Conservation (phyloP, 2,888 invertebrate genomes). For the Acanthopleura granulata region DNA sequence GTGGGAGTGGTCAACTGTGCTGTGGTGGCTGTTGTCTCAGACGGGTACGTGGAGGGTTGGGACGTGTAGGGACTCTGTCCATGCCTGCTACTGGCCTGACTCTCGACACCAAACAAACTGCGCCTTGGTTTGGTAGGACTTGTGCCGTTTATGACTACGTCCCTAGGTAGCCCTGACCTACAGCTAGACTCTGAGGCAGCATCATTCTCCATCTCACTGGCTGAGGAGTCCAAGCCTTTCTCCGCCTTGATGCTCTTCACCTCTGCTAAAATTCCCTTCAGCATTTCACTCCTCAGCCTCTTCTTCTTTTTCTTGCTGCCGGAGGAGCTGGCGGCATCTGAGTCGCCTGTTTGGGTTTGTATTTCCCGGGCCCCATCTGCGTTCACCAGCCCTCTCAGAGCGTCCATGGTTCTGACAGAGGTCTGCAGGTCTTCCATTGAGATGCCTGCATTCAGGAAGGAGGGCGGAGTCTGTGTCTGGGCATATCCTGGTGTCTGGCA, state of each 20-base stretch:
- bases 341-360: constrained; percentile 38
- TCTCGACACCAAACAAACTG: background rate
- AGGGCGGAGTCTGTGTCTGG: constrained; percentile 51
- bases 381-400: background rate
- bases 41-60: background rate
- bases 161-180: background rate
- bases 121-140: background rate
- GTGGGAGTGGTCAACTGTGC: background rate
- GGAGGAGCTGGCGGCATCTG: constrained; percentile 48
- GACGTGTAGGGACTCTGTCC: background rate
- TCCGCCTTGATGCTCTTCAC: constrained; percentile 58
- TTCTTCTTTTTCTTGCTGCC: constrained; percentile 48
- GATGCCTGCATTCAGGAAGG: constrained; percentile 32
- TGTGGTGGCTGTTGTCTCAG: background rate
- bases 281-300: constrained; percentile 48
- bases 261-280: constrained; percentile 53
- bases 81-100: background rate
- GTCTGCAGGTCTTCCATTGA: background rate
- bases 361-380: constrained; percentile 21
- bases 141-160: background rate
- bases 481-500: constrained; percentile 59
- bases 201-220: constrained; percentile 5
- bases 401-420: background rate
- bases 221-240: constrained; percentile 38
- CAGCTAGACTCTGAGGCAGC: background rate